Percentiles rank a stretch among this genome's conserved stretches.
Evolutionary conservation across 1,140 invertebrate genomes (phyloP).

Genomic region (Drosophila chauvacae): DNA sequence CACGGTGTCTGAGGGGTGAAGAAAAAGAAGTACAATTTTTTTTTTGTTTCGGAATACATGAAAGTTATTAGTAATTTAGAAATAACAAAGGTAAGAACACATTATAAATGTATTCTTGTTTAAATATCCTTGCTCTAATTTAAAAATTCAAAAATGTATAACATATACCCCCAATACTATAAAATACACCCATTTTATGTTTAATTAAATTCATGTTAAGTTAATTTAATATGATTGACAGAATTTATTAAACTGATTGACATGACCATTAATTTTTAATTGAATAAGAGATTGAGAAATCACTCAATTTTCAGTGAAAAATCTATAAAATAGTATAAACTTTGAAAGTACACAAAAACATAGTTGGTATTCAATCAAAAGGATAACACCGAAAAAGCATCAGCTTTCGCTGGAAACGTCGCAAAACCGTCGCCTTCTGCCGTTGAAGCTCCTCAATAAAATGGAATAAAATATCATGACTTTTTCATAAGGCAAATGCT

Average conservation of each 20-base stretch:
- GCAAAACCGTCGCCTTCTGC: neutral
- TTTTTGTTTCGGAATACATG: too few relatives aligned
- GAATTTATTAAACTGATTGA: neutral
- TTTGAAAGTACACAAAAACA: neutral
- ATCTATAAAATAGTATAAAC: neutral
- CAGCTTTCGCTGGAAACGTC: constrained; percentile 28
- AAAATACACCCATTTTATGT: too few relatives aligned
- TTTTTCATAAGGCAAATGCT: constrained; percentile 63
- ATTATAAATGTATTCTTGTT: too few relatives aligned
- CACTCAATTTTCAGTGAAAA: neutral
- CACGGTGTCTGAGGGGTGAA: constrained; percentile 85
- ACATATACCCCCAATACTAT: too few relatives aligned
- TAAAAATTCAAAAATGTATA: too few relatives aligned
- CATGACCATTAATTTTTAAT: neutral
- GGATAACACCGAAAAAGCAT: constrained; percentile 62
- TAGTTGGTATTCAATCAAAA: constrained; percentile 50
- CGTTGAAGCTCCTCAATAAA: constrained; percentile 8
- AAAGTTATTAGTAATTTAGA: too few relatives aligned
- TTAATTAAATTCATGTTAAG: neutral
- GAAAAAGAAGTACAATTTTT: constrained; percentile 1
- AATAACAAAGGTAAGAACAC: too few relatives aligned
- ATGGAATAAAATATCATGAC: constrained; percentile 60
- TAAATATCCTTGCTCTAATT: too few relatives aligned
- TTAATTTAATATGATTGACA: constrained; percentile 3
- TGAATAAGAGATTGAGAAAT: neutral